phyloP scores from a whole-genome alignment of 1,140 invertebrate species.

The Amphibalanus amphitrite region DNA sequence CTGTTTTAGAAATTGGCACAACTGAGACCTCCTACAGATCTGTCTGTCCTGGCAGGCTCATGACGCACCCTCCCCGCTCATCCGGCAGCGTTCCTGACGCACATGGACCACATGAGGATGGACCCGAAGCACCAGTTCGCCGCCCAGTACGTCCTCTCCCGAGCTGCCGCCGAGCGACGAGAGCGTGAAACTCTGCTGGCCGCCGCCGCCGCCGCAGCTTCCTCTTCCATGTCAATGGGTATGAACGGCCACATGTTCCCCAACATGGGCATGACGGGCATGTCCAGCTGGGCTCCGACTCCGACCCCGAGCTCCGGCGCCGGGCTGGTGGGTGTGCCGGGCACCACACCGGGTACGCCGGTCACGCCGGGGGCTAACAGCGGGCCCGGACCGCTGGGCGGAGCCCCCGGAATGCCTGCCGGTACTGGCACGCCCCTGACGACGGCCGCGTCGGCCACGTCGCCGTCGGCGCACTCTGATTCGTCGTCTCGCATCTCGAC shows the following conservation, averaged over 20 bases:
- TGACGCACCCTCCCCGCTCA: not conserved
- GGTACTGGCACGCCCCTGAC: not conserved
- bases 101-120: constrained; percentile 94
- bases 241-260: constrained; percentile 14
- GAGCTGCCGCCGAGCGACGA: constrained; percentile 70
- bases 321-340: no score
- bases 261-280: constrained; percentile 16
- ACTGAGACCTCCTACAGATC: no score
- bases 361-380: no score
- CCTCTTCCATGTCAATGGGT: constrained; percentile 19
- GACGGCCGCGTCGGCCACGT: constrained; percentile 18
- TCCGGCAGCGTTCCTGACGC: constrained; percentile 57
- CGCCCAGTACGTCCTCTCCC: constrained; percentile 74
- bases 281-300: constrained; percentile 15
- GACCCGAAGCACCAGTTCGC: constrained; percentile 91
- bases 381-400: no score
- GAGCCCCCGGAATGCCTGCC: no score
- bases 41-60: not conserved
- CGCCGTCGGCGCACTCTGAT: constrained; percentile 19
- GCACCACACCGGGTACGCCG: no score
- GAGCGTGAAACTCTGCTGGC: constrained; percentile 58
- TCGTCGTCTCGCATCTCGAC: constrained; percentile 20
- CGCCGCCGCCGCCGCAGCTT: constrained; percentile 42
- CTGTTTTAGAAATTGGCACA: no score
- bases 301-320: no score